Evolutionary conservation across 2,113 vertebrate genomes (phyloP).

Genomic region (Equus przewalskii): DNA sequence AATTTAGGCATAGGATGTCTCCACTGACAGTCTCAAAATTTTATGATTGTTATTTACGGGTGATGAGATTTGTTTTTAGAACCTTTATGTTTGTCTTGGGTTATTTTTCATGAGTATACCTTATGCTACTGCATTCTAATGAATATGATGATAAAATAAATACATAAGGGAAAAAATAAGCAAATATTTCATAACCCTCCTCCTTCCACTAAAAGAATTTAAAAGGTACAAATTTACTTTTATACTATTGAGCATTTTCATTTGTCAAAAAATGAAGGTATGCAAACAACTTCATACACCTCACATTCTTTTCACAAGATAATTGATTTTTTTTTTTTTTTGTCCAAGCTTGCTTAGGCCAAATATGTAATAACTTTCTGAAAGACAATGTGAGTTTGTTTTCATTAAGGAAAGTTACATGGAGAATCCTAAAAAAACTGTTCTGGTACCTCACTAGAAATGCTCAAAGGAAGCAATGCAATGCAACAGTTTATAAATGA

Average conservation of each 20-base stretch:
- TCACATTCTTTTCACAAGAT: neutral
- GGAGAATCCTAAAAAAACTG: neutral
- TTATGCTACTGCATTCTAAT: neutral
- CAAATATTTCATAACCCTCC: neutral
- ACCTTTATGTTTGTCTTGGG: neutral
- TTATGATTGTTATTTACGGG: neutral
- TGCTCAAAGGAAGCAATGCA: conserved; percentile 50
- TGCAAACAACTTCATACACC: neutral
- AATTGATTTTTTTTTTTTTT: neutral
- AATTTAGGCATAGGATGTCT: neutral
- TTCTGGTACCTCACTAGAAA: neutral
- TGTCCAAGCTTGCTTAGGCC: neutral
- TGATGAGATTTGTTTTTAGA: neutral
- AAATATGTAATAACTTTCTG: neutral
- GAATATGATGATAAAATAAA: neutral
- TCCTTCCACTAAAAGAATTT: neutral
- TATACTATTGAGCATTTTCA: neutral
- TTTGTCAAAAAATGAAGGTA: neutral
- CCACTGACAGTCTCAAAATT: neutral
- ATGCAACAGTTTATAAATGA: conserved; percentile 21
- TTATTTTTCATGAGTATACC: neutral
- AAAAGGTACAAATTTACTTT: neutral
- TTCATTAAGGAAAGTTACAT: neutral
- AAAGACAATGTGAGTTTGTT: neutral
- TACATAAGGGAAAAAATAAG: neutral